Evolutionary conservation across 2,888 invertebrate genomes (phyloP), one percentile per base, ranked within the genome.

Genomic region (Mellilla xanthometata): DNA sequence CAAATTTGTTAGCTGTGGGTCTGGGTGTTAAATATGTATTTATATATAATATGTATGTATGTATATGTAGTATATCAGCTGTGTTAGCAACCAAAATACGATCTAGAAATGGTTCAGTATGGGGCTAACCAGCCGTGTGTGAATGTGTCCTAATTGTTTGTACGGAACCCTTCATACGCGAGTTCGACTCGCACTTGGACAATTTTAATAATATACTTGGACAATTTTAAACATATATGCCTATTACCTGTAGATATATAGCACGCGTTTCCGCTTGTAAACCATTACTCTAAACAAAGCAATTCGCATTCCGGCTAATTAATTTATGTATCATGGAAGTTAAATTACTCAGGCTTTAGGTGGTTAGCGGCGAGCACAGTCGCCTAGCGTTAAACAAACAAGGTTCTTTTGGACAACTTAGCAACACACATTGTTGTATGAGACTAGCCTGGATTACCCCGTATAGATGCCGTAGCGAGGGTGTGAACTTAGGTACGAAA

Each of bases 361-460:
- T 34, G 34, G 28, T 12, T 11, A 7, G 26, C 13, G 34, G 28
- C 22, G 15, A 7, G 26, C 13, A 39, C 39, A 35, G 39, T 45
- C 39, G 29, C 26, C 46, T 33, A 50, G 41, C 32, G 39, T 45
- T 51, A 48, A 48, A 11, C 46, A 52, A 55, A 55, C 44, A 48
- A 49, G 15, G 31, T 26, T 39, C 40, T 69, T 76, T 82, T 77
- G 70, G 73, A 72, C 76, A 78, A 78, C 70, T 72, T 81, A 69
- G 79, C 76, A 82, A 84, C 84, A 73, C n/a, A n/a, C n/a, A 71
- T 68, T 69, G 62, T 44, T 56, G 49, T 56, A 54, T 50, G 50
- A 11, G 11, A 9, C n/a, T 2, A n/a, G 26, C 26, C 7, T 19
- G 6, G 15, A 26, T 26, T 26, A n/a, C 26, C 3, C 2, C 7